Evolutionary conservation across 1,140 invertebrate species (phyloP), one percentile per base, ranked within the genome.

Genomic region (Penaeus vannamei): DNA sequence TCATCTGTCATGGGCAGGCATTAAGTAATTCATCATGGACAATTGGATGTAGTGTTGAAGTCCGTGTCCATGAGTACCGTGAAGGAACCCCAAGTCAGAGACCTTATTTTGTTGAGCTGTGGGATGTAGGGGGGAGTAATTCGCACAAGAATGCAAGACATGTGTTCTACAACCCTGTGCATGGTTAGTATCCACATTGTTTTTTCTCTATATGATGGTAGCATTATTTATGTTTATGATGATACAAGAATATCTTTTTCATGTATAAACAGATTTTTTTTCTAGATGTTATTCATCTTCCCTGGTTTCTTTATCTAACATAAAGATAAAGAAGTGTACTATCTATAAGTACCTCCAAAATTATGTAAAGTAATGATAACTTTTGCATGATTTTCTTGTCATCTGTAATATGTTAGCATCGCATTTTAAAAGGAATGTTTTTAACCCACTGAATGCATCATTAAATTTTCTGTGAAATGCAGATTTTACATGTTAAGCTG

Each of bases 31-130:
- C 98, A 12, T 95, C 96, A 84, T 99, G 97, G 97, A 99, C 98
- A 0, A 96, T 99, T 90, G 98, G 98, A 26, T 99, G 98, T 93
- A 96, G 97, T 29, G 96, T 99, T 3, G 98, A 99, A 94, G 97
- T 99, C 0, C 98, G 98, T 94, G 94, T 99, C 36, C 98, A 99
- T 92, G 97, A 98, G 93, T 99, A 97, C 92, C 98, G 97, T 93
- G 98, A 98, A 94, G 98, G 98, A 22, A 99, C 97, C 0, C 96
- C 96, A 22, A 91, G 92, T 60, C 98, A 99, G 92, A 96, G 96
- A 91, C 96, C 96, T 42, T 99, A 97, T 94, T 99, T 99, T 93
- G 94, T 99, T 66, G 98, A 99, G 94, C 94, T 99, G 36, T 99
- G 98, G 96, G 98, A 99, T 93, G 95, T 99, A 89, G 98, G 98